A percentile compares a stretch with the other conserved stretches of the same genome.
Evolutionary conservation across 2,797 vertebrate genomes (phyloP).

Genomic region (Tapera naevia): DNA sequence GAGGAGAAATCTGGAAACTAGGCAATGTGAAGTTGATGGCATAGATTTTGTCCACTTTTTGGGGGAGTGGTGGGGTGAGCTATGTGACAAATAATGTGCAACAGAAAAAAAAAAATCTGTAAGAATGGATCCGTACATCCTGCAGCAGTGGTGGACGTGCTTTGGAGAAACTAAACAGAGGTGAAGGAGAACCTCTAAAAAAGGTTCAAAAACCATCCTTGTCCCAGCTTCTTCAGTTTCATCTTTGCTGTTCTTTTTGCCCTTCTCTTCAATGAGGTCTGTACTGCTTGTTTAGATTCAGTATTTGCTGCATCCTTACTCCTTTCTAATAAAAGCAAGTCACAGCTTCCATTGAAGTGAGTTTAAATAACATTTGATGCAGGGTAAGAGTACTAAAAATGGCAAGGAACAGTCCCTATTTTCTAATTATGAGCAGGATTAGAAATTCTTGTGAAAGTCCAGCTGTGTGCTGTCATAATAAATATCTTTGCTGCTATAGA

Average conservation of each 20-base stretch:
- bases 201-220: background rate
- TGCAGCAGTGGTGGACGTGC: background rate
- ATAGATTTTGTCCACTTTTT: background rate
- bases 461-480: background rate
- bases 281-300: background rate
- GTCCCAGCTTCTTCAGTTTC: background rate
- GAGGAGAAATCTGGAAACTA: background rate
- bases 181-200: background rate
- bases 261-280: background rate
- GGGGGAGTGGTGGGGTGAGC: too few relatives aligned
- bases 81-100: background rate
- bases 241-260: background rate
- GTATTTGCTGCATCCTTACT: background rate
- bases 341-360: background rate
- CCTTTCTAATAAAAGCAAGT: background rate
- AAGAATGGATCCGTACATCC: background rate
- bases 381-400: background rate
- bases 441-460: background rate
- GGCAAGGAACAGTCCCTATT: background rate
- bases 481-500: background rate
- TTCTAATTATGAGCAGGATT: background rate
- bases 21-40: background rate
- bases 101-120: background rate
- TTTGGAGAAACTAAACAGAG: background rate
- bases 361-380: background rate